Conservation (phyloP, 2,888 invertebrate genomes). For the Sinhomidia bicolor region DNA sequence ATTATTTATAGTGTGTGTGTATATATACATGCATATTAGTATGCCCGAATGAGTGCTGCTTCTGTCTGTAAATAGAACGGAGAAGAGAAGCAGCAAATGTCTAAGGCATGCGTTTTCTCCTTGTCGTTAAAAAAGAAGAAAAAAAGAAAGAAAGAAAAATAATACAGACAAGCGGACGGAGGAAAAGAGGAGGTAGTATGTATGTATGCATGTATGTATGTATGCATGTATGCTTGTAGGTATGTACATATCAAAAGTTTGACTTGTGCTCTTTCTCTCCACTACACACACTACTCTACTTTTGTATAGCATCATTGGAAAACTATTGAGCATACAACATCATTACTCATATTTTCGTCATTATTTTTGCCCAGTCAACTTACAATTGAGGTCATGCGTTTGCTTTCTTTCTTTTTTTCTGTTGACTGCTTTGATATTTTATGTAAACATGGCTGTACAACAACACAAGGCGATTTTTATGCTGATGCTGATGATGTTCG, state of each 20-base stretch:
- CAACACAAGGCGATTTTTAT: neutral
- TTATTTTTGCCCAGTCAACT: slow-evolving; percentile 72
- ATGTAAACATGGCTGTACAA: slow-evolving; percentile 30
- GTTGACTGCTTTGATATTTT: slow-evolving; percentile 50
- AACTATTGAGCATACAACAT: slow-evolving; percentile 44
- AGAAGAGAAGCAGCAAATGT: neutral
- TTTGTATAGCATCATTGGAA: slow-evolving; percentile 19
- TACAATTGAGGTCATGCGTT: slow-evolving; percentile 37
- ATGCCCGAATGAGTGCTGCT: slow-evolving; percentile 57
- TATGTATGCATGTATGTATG: neutral
- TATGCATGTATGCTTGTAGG: neutral
- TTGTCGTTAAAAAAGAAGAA: slow-evolving; percentile 26
- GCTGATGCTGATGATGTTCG: neutral
- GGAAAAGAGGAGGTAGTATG: neutral
- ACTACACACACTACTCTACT: neutral
- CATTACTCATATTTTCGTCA: slow-evolving; percentile 63
- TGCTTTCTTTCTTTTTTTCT: slow-evolving; percentile 62
- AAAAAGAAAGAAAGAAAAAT: slow-evolving; percentile 15
- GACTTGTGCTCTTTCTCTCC: slow-evolving; percentile 48
- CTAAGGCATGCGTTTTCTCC: slow-evolving; percentile 46
- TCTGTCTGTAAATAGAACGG: slow-evolving; percentile 12
- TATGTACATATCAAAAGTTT: slow-evolving; percentile 17
- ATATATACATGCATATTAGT: slow-evolving; percentile 37
- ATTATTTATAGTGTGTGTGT: neutral
- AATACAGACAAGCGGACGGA: slow-evolving; percentile 7